Base-by-base conservation (phyloP, 2,888 invertebrate genomes). In the Apamea sordens region DNA sequence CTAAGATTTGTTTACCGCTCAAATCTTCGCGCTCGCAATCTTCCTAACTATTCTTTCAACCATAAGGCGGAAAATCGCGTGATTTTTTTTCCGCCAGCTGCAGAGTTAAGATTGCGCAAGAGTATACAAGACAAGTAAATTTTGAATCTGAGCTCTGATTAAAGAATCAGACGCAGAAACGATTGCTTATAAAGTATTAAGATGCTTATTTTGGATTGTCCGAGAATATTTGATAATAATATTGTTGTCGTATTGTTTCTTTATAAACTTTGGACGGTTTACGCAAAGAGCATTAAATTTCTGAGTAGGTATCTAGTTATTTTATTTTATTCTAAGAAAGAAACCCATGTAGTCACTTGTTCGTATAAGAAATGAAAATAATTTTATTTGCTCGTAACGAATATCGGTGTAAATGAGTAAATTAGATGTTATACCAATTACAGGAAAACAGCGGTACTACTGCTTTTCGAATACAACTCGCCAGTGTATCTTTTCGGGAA, bases 111-210 rank as follows among this genome's bases (percentile, higher is more conserved):
- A 70, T 92, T 88, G 91, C 79, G 41, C 72, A 82, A 84, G 84
- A 89, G 90, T 92, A 93, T 91, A 93, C 92, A 92, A 93, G 93
- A 93, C 94, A 93, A 94, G 94, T 94, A 94, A 94, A 95, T 95
- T 95, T 95, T 94, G 93, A 94, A 94, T 94, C 94, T 93, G 92
- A 92, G 93, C 92, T 92, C 92, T 94, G 94, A 95, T 95, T 95
- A 95, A 94, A 94, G 92, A 95, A 95, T 95, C 94, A 95, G 95
- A 93, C 93, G 93, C 89, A 94, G 94, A 95, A 95, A 94, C 91
- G 94, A 95, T 95, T 95, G 94, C 94, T 94, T 94, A 93, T 94
- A 92, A 95, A 95, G 94, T 95, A 95, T 95, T 94, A 93, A 95
- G 92, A 91, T 91, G 91, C 92, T 94, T 95, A 94, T 94, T 95